A percentile compares a stretch with the other conserved stretches of the same genome.
These are phyloP conservation scores for Mantis religiosa DNA, from an alignment of 2,888 invertebrate genomes.

Conservation along the genomic window DNA sequence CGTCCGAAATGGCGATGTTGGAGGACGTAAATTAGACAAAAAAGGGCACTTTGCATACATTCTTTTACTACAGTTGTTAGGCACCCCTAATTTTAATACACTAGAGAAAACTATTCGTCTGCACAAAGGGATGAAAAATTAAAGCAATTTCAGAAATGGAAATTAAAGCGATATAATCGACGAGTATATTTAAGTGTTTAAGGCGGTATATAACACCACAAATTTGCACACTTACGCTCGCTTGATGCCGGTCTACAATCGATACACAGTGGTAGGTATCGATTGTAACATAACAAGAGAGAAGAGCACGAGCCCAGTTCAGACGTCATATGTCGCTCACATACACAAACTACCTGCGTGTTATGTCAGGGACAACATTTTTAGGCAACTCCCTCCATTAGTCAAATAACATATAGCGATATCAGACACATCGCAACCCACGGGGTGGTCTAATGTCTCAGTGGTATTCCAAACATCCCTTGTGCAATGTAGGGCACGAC, in stretches of 20 bases:
- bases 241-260: neutral
- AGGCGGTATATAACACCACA: neutral
- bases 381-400: constrained; percentile 8
- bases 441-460: neutral
- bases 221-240: neutral
- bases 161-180: no score
- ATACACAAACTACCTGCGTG: neutral
- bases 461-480: neutral
- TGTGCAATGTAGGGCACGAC: neutral
- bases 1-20: no score
- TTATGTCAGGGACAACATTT: neutral
- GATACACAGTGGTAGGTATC: neutral
- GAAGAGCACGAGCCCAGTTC: neutral
- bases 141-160: no score
- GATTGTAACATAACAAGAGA: neutral
- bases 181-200: no score
- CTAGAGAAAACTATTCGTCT: no score
- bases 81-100: no score
- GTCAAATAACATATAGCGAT: constrained; percentile 9
- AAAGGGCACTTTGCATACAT: no score
- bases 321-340: neutral
- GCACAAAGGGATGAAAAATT: no score
- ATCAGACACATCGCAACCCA: neutral
- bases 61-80: no score
- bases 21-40: no score